Evolutionary conservation across 2,888 invertebrate species (phyloP).

Genomic region (Acrobasis suavella): DNA sequence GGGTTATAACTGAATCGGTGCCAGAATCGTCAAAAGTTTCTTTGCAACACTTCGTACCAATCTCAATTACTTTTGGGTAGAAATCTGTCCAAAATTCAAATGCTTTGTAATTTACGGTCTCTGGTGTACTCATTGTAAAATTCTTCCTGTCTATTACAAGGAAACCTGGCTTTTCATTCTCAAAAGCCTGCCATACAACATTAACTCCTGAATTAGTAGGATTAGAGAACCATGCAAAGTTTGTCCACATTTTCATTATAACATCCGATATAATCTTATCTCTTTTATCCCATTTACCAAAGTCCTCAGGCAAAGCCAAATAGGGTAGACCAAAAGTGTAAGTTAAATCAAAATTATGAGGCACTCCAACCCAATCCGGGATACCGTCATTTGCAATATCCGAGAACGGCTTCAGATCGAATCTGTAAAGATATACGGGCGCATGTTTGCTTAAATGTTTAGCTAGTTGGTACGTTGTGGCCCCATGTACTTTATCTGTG

Average conservation of each 20-base stretch:
- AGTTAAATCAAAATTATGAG: slow-evolving; percentile 91
- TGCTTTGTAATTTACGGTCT: slow-evolving; percentile 87
- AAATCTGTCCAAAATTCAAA: slow-evolving; percentile 93
- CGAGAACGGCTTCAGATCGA: slow-evolving; percentile 88
- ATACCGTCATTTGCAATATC: slow-evolving; percentile 84
- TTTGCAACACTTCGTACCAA: slow-evolving; percentile 89
- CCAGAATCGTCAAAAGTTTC: slow-evolving; percentile 72
- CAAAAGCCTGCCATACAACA: slow-evolving; percentile 89
- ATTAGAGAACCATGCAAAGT: slow-evolving; percentile 89
- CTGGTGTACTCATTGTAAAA: slow-evolving; percentile 88
- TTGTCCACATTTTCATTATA: slow-evolving; percentile 91
- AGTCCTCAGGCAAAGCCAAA: slow-evolving; percentile 82
- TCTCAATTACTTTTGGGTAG: slow-evolving; percentile 88
- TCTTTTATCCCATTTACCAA: slow-evolving; percentile 87
- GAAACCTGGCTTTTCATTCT: slow-evolving; percentile 85
- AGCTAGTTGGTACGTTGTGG: slow-evolving; percentile 87
- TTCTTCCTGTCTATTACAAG: slow-evolving; percentile 88
- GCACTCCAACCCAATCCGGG: slow-evolving; percentile 90
- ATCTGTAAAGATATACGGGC: slow-evolving; percentile 87
- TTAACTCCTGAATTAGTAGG: slow-evolving; percentile 87
- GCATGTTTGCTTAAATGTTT: slow-evolving; percentile 83
- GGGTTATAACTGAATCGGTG: slow-evolving; percentile 45
- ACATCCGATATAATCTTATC: slow-evolving; percentile 91
- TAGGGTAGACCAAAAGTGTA: slow-evolving; percentile 92
- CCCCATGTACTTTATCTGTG: slow-evolving; percentile 88